Evolutionary conservation across 1,140 invertebrate genomes (phyloP).

Genomic region (Paraescarpia echinospica): DNA sequence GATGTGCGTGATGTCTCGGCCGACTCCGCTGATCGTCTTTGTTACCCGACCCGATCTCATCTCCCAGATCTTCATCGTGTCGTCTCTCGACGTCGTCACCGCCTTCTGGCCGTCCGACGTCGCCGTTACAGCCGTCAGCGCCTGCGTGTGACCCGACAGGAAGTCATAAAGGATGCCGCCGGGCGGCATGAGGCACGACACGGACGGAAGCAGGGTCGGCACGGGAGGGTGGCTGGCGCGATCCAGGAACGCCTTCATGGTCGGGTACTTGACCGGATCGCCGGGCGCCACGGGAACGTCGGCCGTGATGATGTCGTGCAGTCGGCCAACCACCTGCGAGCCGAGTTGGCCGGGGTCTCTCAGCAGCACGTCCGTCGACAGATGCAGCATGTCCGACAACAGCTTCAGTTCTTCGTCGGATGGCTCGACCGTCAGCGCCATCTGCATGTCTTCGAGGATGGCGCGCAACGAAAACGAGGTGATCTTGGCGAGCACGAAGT

Average conservation of each 20-base stretch:
- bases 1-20: constrained; percentile 43
- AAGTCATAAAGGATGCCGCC: constrained; percentile 51
- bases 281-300: constrained; percentile 44
- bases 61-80: constrained; percentile 55
- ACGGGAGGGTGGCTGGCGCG: constrained; percentile 44
- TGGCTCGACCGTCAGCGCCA: constrained; percentile 79
- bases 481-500: constrained; percentile 95
- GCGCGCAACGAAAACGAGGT: constrained; percentile 88
- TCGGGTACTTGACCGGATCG: constrained; percentile 50
- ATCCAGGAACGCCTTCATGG: constrained; percentile 40
- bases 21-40: constrained; percentile 46
- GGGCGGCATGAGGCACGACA: constrained; percentile 49
- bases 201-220: constrained; percentile 47
- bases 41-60: constrained; percentile 47
- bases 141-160: constrained; percentile 49
- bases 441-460: constrained; percentile 92
- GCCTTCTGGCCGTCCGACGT: constrained; percentile 50
- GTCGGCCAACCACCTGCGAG: constrained; percentile 85
- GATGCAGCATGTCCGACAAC: constrained; percentile 87
- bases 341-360: constrained; percentile 93
- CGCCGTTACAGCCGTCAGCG: constrained; percentile 48
- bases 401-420: constrained; percentile 88
- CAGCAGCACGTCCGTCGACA: constrained; percentile 70
- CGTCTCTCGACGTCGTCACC: constrained; percentile 48
- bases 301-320: constrained; percentile 59